Conservation (phyloP, 2,113 vertebrate genomes). For the Sturnira hondurensis region DNA sequence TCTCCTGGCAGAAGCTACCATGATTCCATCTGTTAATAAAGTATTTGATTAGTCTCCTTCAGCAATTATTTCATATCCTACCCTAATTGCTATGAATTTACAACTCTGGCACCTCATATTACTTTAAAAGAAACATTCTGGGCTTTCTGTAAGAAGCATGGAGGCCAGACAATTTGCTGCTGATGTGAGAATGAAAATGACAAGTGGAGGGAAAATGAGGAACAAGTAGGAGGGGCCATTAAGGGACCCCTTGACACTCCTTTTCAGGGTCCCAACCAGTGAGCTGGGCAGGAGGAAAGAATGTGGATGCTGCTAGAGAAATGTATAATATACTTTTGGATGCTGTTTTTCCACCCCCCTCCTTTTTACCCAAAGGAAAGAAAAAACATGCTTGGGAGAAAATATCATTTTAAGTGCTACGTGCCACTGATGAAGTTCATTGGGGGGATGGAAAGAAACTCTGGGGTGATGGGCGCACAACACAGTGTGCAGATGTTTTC, state of each 20-base stretch:
- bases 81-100: neutral
- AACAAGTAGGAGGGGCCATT: neutral
- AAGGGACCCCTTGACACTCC: neutral
- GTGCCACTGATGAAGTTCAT: conserved; percentile 12
- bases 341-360: neutral
- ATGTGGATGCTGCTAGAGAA: neutral
- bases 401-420: neutral
- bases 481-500: too few relatives aligned
- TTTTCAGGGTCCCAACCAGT: neutral
- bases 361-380: conserved; percentile 28
- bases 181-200: neutral
- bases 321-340: neutral
- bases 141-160: neutral
- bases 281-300: neutral
- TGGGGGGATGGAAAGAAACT: neutral
- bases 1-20: neutral
- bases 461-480: too few relatives aligned
- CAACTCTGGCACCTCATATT: conserved; percentile 7
- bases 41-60: neutral
- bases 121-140: neutral
- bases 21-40: conserved; percentile 37
- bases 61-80: conserved; percentile 28
- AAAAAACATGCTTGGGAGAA: conserved; percentile 6
- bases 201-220: neutral
- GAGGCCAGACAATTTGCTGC: neutral